Evolutionary conservation across 1,140 invertebrate genomes (phyloP), one percentile per base, ranked within the genome.

Genomic region (Neodiprion virginianus): DNA sequence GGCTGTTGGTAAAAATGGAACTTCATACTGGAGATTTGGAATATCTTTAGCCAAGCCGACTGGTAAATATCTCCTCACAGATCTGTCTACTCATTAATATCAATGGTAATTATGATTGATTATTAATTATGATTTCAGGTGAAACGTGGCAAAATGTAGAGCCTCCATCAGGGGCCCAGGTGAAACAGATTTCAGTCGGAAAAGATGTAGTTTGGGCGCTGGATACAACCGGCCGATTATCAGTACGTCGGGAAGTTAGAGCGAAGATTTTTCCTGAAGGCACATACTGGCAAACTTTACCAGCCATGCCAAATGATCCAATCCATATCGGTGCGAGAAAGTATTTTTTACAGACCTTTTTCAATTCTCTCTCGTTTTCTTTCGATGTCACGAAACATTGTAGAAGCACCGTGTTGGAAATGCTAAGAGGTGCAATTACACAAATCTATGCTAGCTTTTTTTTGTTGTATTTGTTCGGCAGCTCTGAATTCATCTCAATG

Each of bases 1-100:
- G 96, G 95, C 94, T 3, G 91, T 96, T 47, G 95, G 94, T 0
- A 92, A 92, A 78, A 96, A 96, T 88, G 96, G 96, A 50, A 95
- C 95, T 76, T 91, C 94, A 8, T 97, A 94, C 84, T 94, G 92
- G 88, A 89, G 94, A 77, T 91, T 93, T 81, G 94, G 94, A 4
- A 92, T 95, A 49, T 92, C 88, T 14, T 79, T 87, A 66, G 88
- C 91, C 23, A 93, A 93, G 84, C 92, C 92, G 12, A 89, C 90
- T 81, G 94, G 94, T 84, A 87, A 88, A 75, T 84, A 78, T 61
- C 85, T 84, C 83, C 81, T 87, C 72, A 77, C 2, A 40, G 28
- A 40, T 40, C 2, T 40, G 28, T 40, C 28, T 5, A 40, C 80
- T 65, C 73, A 86, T 48, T 83, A 86, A 72, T 78, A 80, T 12